Conservation (phyloP, 2,113 vertebrate genomes). For the Brachyhypopomus occidentalis region DNA sequence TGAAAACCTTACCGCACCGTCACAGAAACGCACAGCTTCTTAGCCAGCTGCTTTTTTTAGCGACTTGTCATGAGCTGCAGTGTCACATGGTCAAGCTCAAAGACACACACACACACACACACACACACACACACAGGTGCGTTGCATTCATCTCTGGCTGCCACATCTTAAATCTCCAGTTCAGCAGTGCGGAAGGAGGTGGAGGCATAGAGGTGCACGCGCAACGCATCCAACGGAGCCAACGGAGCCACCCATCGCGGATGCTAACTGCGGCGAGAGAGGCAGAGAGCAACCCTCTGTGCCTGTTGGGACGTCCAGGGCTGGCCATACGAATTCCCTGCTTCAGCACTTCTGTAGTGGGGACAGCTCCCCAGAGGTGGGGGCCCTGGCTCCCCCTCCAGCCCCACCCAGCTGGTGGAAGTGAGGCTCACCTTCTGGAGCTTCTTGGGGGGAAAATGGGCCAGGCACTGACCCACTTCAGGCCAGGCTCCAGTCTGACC, state of each 20-base stretch:
- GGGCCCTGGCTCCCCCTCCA: constrained; percentile 61
- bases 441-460: constrained; percentile 65
- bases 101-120: constrained; percentile 25
- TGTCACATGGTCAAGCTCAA: constrained; percentile 8
- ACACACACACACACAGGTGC: constrained; percentile 49
- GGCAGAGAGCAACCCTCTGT: constrained; percentile 70
- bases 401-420: constrained; percentile 61
- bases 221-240: constrained; percentile 44
- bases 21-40: constrained; percentile 47
- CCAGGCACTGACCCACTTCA: constrained; percentile 74
- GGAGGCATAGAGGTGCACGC: constrained; percentile 58
- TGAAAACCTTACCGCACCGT: not conserved
- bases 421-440: constrained; percentile 75
- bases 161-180: constrained; percentile 60
- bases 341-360: constrained; percentile 75
- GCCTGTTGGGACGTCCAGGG: constrained; percentile 59
- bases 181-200: constrained; percentile 46
- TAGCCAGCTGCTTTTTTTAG: constrained; percentile 36
- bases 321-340: constrained; percentile 70
- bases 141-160: constrained; percentile 60
- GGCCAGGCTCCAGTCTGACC: constrained; percentile 50
- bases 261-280: too few species aligned
- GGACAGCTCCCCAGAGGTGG: constrained; percentile 72
- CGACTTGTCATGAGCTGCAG: not conserved
- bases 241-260: constrained; percentile 73